Percentiles rank a stretch among this genome's conserved stretches.
Evolutionary conservation across 1,140 invertebrate genomes (phyloP).

Genomic region (Campoletis sonorensis): DNA sequence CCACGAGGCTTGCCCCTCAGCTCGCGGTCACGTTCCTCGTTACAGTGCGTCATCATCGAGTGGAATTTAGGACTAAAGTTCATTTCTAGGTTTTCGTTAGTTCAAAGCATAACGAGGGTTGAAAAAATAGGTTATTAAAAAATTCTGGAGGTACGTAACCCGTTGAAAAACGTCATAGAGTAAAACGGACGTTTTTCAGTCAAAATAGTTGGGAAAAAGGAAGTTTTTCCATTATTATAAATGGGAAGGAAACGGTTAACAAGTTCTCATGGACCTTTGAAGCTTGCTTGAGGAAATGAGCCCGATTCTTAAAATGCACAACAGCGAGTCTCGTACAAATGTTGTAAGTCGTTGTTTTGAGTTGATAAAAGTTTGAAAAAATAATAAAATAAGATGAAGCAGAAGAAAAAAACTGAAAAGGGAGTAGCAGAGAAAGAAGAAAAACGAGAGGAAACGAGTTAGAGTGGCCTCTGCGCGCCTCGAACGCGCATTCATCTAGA

Average conservation of each 20-base stretch:
- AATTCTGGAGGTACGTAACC: too few species aligned
- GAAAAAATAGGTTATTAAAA: too few species aligned
- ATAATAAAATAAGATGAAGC: neutral
- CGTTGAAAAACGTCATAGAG: too few species aligned
- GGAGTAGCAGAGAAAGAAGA: neutral
- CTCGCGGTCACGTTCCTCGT: too few species aligned
- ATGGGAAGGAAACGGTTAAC: too few species aligned
- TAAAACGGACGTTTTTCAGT: too few species aligned
- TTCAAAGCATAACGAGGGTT: too few species aligned
- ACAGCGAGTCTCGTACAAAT: slow-evolving; percentile 1
- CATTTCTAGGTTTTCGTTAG: too few species aligned
- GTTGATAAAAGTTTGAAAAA: slow-evolving; percentile 4
- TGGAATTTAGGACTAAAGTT: too few species aligned
- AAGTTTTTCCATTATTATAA: too few species aligned
- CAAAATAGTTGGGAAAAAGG: neutral
- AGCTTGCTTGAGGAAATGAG: slow-evolving; percentile 26
- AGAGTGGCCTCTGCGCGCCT: neutral
- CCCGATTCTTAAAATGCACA: slow-evolving; percentile 36
- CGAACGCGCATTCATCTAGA: slow-evolving; percentile 23
- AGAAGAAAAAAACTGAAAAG: neutral
- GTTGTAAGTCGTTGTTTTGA: neutral
- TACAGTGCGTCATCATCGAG: too few species aligned
- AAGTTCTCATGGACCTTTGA: neutral
- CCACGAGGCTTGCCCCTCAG: too few species aligned
- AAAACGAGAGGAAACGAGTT: neutral